A percentile compares a stretch with the other conserved stretches of the same genome.
These are phyloP conservation scores for Scortum barcoo DNA, from an alignment of 2,113 vertebrate genomes.

Conservation along the genomic window DNA sequence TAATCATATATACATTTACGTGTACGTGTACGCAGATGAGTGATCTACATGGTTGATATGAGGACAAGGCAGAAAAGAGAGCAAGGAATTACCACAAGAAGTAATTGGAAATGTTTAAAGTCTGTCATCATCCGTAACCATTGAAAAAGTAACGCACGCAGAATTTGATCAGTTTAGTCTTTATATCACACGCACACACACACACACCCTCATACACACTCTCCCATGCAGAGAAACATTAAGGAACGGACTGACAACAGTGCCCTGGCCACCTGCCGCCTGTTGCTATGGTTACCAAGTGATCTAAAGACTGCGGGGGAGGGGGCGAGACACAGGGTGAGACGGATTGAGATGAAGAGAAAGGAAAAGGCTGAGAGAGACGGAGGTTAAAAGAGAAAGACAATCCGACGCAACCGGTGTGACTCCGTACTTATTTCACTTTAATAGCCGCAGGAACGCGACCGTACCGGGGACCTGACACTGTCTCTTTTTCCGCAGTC, in stretches of 20 bases:
- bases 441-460: constrained; percentile 25
- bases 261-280: constrained; percentile 57
- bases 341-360: neutral
- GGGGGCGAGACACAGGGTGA: constrained; percentile 9
- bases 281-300: constrained; percentile 71
- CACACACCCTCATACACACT: constrained; percentile 3
- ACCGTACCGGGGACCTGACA: constrained; percentile 14
- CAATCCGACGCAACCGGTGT: constrained; percentile 6
- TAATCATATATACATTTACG: neutral
- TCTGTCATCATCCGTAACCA: neutral
- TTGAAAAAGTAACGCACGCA: neutral
- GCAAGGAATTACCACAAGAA: neutral
- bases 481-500: constrained; percentile 8
- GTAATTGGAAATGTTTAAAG: neutral
- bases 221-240: constrained; percentile 9
- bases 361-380: neutral
- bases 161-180: constrained; percentile 5
- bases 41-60: neutral
- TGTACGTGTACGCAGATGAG: neutral
- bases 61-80: neutral
- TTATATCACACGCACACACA: neutral
- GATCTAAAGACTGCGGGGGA: constrained; percentile 26
- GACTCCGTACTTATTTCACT: neutral
- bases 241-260: constrained; percentile 24
- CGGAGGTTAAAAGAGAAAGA: neutral